Evolutionary conservation across 2,113 vertebrate species (phyloP).

Genomic region (Phaetusa simplex): DNA sequence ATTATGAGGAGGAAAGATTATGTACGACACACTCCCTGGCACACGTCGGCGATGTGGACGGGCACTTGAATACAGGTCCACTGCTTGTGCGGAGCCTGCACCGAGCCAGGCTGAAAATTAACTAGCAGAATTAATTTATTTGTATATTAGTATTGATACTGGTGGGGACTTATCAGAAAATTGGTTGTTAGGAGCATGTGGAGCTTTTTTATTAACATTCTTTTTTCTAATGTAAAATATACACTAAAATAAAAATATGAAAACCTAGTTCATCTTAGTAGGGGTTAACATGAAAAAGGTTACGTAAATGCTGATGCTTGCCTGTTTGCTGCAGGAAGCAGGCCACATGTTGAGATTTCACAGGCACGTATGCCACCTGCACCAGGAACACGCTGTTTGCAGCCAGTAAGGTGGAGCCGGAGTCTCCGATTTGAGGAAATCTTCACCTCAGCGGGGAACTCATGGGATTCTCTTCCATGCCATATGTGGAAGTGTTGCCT

Average conservation of each 20-base stretch:
- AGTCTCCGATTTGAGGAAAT: neutral
- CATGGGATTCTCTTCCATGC: neutral
- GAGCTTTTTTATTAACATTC: slow-evolving; percentile 65
- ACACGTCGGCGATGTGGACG: neutral
- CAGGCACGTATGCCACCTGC: neutral
- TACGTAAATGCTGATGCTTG: neutral
- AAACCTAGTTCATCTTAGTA: slow-evolving; percentile 36
- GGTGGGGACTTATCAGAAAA: slow-evolving; percentile 25
- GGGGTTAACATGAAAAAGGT: slow-evolving; percentile 23
- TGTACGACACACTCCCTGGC: slow-evolving; percentile 29
- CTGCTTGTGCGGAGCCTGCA: slow-evolving; percentile 31
- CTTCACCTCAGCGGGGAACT: neutral
- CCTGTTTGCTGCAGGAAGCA: neutral
- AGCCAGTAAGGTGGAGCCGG: neutral
- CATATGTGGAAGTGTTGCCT: neutral
- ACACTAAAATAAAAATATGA: slow-evolving; percentile 61
- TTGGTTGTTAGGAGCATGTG: slow-evolving; percentile 54
- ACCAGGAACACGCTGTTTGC: neutral
- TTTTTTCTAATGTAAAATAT: slow-evolving; percentile 64
- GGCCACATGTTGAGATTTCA: neutral
- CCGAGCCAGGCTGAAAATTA: slow-evolving; percentile 38
- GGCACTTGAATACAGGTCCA: slow-evolving; percentile 7
- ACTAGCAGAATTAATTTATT: slow-evolving; percentile 53
- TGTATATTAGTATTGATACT: slow-evolving; percentile 58
- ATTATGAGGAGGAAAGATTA: neutral